phyloP scores from a whole-genome alignment of 2,888 invertebrate genomes.

The Rosalia funebris region DNA sequence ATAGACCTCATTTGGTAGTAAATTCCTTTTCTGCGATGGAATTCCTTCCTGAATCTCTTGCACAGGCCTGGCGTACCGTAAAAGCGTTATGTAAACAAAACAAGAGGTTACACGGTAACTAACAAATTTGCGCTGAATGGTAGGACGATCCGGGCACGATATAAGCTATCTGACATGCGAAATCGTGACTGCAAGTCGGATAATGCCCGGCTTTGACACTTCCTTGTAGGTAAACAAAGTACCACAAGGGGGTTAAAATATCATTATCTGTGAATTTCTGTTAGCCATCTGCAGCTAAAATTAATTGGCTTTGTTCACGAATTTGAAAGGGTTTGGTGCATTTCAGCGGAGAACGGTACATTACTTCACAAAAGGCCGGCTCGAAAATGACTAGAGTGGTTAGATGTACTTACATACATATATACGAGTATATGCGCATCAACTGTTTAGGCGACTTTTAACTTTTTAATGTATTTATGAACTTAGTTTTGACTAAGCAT shows the following conservation, averaged over 20 bases:
- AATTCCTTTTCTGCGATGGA: not conserved
- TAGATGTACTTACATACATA: too few relatives aligned
- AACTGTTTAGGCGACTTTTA: too few relatives aligned
- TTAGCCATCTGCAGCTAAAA: not conserved
- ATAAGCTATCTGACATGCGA: slow-evolving; percentile 29
- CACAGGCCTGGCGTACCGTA: not conserved
- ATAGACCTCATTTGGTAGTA: not conserved
- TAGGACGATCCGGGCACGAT: slow-evolving; percentile 22
- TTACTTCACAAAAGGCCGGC: not conserved
- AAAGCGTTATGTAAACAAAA: slow-evolving; percentile 16
- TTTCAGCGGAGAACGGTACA: not conserved
- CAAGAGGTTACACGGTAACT: slow-evolving; percentile 26
- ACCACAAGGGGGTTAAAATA: slow-evolving; percentile 6
- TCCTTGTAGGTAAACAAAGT: slow-evolving; percentile 25
- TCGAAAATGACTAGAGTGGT: too few relatives aligned
- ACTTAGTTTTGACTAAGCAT: too few relatives aligned
- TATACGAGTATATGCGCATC: too few relatives aligned
- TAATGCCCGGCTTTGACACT: slow-evolving; percentile 34
- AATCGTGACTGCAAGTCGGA: slow-evolving; percentile 34
- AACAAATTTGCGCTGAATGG: slow-evolving; percentile 26
- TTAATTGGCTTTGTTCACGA: slow-evolving; percentile 7
- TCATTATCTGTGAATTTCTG: slow-evolving; percentile 2
- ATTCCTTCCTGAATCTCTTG: not conserved
- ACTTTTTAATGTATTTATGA: too few relatives aligned
- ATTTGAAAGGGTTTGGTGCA: not conserved